Percentiles rank a stretch among this genome's conserved stretches.
Evolutionary conservation across 2,113 vertebrate species (phyloP).

Genomic region (Austrofundulus limnaeus): DNA sequence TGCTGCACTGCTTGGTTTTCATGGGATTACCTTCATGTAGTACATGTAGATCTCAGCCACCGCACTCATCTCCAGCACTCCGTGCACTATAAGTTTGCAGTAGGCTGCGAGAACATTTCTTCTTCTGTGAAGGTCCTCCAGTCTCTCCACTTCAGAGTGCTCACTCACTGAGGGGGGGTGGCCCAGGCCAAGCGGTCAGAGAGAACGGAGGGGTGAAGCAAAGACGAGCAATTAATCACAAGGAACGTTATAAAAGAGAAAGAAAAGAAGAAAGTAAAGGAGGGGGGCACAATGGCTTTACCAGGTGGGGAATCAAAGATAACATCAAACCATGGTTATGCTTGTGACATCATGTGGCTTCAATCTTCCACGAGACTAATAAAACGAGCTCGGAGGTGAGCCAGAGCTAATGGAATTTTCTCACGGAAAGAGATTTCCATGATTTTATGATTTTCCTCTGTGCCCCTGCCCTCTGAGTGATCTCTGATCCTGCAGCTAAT

Average conservation of each 20-base stretch:
- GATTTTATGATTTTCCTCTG: slow-evolving; percentile 73
- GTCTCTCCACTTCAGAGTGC: slow-evolving; percentile 64
- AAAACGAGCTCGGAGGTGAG: slow-evolving; percentile 73
- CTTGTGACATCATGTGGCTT: slow-evolving; percentile 77
- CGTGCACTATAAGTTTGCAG: slow-evolving; percentile 86
- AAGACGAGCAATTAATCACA: slow-evolving; percentile 50
- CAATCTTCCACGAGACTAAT: slow-evolving; percentile 71
- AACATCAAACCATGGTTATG: slow-evolving; percentile 59
- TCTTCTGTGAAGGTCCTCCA: slow-evolving; percentile 81
- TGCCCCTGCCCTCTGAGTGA: slow-evolving; percentile 59
- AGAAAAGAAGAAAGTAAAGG: no score
- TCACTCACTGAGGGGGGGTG: slow-evolving; percentile 60
- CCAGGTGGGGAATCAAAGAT: slow-evolving; percentile 77
- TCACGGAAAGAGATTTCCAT: slow-evolving; percentile 72
- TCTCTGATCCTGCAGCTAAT: slow-evolving; percentile 72
- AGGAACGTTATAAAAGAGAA: slow-evolving; percentile 48
- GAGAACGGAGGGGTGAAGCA: no score
- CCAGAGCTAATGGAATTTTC: slow-evolving; percentile 76
- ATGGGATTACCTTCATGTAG: slow-evolving; percentile 85
- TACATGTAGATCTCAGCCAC: slow-evolving; percentile 86
- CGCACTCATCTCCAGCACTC: slow-evolving; percentile 86
- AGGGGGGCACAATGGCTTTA: slow-evolving; percentile 75
- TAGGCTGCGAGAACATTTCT: slow-evolving; percentile 85
- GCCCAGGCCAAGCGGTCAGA: slow-evolving; percentile 24
- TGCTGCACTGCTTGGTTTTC: not conserved